Percentiles rank a stretch among this genome's conserved stretches.
These are phyloP conservation scores for Machimus rusticus DNA, from an alignment of 2,888 invertebrate genomes.

Conservation along the genomic window DNA sequence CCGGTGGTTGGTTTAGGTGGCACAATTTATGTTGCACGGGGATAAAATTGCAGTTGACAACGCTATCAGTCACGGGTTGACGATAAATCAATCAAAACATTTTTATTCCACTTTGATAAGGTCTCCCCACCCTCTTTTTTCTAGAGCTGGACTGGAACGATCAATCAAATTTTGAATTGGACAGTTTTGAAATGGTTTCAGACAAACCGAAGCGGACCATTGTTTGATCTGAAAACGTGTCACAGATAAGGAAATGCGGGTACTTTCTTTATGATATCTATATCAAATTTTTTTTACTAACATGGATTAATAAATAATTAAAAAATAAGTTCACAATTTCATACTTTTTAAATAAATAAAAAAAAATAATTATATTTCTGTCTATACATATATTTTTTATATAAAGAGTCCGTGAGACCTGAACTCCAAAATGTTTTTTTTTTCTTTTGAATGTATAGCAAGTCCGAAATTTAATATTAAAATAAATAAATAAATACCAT, in stretches of 20 bases:
- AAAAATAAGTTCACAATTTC: no score
- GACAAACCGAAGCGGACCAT: background rate
- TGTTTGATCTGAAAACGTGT: background rate
- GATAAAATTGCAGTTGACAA: background rate
- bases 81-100: slow-evolving; percentile 33
- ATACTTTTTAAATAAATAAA: no score
- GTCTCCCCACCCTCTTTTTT: background rate
- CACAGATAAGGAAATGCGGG: background rate
- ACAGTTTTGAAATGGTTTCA: background rate
- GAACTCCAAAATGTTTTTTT: no score
- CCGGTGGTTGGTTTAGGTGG: background rate
- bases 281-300: background rate
- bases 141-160: background rate
- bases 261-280: background rate
- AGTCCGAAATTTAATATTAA: no score
- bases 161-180: background rate
- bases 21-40: background rate
- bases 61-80: background rate
- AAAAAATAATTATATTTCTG: no score
- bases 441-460: no score
- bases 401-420: no score
- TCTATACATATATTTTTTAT: no score
- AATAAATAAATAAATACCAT: no score
- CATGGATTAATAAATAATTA: background rate
- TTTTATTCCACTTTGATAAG: background rate